phyloP scores from a whole-genome alignment of 2,888 invertebrate species.

The Xestia c-nigrum region DNA sequence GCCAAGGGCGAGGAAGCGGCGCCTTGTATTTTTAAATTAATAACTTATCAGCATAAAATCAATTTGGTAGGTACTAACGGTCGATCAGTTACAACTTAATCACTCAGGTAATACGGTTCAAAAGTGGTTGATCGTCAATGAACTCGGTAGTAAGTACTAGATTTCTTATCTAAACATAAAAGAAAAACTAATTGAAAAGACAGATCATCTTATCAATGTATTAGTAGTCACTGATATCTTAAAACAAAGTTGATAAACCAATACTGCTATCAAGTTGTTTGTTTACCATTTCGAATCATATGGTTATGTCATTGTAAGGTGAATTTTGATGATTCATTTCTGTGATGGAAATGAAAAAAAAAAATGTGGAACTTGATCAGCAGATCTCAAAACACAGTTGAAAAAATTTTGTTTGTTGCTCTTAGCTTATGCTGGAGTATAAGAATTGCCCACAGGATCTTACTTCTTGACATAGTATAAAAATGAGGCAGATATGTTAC shows the following conservation, averaged over 20 bases:
- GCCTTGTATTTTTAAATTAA: background rate
- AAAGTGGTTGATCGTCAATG: too few relatives aligned
- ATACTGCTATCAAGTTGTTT: constrained; percentile 15
- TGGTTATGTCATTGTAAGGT: background rate
- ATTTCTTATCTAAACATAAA: constrained; percentile 5
- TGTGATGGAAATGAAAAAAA: too few relatives aligned
- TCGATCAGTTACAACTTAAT: background rate
- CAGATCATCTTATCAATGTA: background rate
- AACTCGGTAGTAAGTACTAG: background rate
- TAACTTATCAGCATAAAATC: background rate
- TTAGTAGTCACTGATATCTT: background rate
- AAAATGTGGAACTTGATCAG: too few relatives aligned
- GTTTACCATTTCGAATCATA: constrained; percentile 25
- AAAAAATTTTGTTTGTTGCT: too few relatives aligned
- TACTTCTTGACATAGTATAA: too few relatives aligned
- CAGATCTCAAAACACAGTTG: too few relatives aligned
- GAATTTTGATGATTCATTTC: too few relatives aligned
- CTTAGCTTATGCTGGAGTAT: too few relatives aligned
- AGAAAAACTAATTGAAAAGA: background rate
- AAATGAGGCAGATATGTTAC: too few relatives aligned
- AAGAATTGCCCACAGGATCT: too few relatives aligned
- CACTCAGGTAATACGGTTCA: background rate
- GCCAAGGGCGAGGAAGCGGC: too few relatives aligned
- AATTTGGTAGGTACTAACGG: background rate
- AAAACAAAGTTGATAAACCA: background rate